Conservation (phyloP, 2,888 invertebrate genomes). For the Eupithecia subfuscata region DNA sequence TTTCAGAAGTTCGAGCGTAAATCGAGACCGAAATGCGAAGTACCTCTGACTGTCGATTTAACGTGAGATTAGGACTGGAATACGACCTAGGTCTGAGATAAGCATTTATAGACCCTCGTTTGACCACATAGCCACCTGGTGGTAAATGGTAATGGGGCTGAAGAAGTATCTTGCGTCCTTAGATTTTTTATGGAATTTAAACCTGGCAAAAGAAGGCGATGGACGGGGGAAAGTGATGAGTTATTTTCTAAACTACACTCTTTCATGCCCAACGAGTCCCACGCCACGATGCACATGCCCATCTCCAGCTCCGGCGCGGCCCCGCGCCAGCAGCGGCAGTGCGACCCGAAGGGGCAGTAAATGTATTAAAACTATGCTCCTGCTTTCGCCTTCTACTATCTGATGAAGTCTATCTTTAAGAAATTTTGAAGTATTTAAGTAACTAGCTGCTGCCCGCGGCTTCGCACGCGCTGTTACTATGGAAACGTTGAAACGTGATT, state of each 20-base stretch:
- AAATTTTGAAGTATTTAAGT: background rate
- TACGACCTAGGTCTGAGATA: slow-evolving; percentile 6
- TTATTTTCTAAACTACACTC: background rate
- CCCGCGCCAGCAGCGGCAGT: no score
- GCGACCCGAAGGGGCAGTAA: no score
- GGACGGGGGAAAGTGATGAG: background rate
- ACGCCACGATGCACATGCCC: no score
- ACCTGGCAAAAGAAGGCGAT: background rate
- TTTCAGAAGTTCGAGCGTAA: background rate
- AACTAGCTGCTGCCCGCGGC: no score
- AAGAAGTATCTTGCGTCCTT: no score
- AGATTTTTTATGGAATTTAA: background rate
- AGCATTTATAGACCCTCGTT: slow-evolving; percentile 10
- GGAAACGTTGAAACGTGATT: no score
- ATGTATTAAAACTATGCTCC: background rate
- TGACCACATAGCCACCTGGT: slow-evolving; percentile 15
- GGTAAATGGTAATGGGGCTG: slow-evolving; percentile 4
- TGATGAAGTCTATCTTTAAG: background rate
- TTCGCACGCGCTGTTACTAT: no score
- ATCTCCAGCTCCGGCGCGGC: no score
- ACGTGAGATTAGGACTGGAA: slow-evolving; percentile 12
- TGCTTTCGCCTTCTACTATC: background rate
- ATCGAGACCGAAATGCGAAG: background rate
- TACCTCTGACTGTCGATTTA: slow-evolving; percentile 5
- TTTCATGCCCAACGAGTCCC: no score